A percentile compares a stretch with the other conserved stretches of the same genome.
phyloP scores from a whole-genome alignment of 2,797 vertebrate species.

The Rhadinocentrus ornatus region DNA sequence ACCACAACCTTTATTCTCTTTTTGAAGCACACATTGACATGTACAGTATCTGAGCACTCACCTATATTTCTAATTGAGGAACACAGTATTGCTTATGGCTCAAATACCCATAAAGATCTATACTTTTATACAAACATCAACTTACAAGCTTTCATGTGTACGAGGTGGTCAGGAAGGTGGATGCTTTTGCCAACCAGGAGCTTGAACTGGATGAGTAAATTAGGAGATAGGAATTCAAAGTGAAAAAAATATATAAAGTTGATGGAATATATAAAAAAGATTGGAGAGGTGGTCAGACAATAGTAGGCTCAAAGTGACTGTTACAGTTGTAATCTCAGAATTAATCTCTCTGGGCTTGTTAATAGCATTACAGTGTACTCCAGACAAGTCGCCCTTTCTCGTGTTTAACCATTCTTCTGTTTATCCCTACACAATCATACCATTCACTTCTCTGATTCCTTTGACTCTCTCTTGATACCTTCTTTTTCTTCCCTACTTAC shows the following conservation, averaged over 20 bases:
- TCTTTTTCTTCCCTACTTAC: neutral
- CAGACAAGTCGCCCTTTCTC: neutral
- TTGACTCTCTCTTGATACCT: conserved; percentile 15
- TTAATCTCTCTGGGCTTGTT: conserved; percentile 22
- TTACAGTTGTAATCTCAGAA: conserved; percentile 29
- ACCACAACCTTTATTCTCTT: too few relatives aligned
- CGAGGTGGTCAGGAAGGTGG: neutral
- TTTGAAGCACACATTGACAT: neutral
- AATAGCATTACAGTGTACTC: neutral
- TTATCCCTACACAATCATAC: conserved; percentile 15
- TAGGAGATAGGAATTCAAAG: neutral
- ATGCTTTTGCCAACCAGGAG: neutral
- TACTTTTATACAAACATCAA: neutral
- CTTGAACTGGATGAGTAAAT: neutral
- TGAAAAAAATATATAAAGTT: neutral
- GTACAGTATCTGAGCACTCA: conserved; percentile 34
- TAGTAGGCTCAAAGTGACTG: neutral
- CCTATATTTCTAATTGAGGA: conserved; percentile 6
- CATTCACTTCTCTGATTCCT: conserved; percentile 4
- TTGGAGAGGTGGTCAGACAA: conserved; percentile 2
- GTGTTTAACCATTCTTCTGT: conserved; percentile 2
- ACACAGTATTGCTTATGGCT: neutral
- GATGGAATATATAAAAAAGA: conserved; percentile 1
- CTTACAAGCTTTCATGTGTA: neutral
- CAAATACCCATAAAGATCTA: conserved; percentile 30